Conservation (phyloP, 2,113 vertebrate species). For the Ochotona princeps region DNA sequence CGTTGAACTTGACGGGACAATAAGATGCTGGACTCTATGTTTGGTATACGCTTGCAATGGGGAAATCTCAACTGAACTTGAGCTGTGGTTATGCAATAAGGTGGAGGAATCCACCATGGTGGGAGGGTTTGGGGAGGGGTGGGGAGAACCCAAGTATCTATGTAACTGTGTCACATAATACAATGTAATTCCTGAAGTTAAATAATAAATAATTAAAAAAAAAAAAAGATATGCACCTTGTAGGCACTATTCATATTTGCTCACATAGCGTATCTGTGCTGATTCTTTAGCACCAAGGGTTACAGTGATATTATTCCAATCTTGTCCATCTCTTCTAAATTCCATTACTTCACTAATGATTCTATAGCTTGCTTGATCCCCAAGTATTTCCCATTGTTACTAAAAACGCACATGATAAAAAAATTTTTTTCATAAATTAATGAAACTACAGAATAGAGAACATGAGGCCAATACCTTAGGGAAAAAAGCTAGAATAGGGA, state of each 20-base stretch:
- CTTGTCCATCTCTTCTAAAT: neutral
- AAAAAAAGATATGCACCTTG: neutral
- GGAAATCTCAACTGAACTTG: too few species aligned
- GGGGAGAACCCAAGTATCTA: too few species aligned
- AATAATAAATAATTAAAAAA: too few species aligned
- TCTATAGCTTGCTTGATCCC: neutral
- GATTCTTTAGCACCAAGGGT: neutral
- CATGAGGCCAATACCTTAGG: neutral
- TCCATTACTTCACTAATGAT: conserved; percentile 56
- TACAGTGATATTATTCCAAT: conserved; percentile 1
- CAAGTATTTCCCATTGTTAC: conserved; percentile 24
- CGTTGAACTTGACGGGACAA: too few species aligned
- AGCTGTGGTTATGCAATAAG: too few species aligned
- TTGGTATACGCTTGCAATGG: too few species aligned
- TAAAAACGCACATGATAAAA: conserved; percentile 46
- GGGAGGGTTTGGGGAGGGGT: too few species aligned
- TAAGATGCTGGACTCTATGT: too few species aligned
- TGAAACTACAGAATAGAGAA: conserved; percentile 26
- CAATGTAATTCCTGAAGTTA: too few species aligned
- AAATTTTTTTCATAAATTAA: conserved; percentile 1
- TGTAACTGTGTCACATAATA: too few species aligned
- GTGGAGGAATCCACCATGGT: too few species aligned
- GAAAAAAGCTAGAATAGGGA: neutral
- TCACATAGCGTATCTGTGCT: neutral
- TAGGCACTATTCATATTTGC: neutral